Evolutionary conservation across 2,888 invertebrate species (phyloP), one percentile per base, ranked within the genome.

Genomic region (Temnothorax rugatulus): DNA sequence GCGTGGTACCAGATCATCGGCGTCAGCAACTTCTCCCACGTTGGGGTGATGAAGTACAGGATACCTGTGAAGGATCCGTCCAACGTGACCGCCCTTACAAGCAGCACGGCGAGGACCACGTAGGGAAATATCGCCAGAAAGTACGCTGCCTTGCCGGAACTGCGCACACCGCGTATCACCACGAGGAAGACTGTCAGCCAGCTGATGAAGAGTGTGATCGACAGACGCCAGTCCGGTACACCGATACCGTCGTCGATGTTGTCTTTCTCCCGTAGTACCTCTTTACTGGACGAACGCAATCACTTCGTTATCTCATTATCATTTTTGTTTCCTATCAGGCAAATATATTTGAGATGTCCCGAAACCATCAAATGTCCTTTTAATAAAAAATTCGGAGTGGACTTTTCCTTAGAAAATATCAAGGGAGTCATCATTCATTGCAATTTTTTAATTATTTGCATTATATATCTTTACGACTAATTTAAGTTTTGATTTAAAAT

Each of bases 41-140:
- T 95, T 0, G 97, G 97, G 84, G 95, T 96, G 73, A 97, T 95
- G 90, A 97, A 97, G 92, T 96, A 97, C 25, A 96, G 92, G 66
- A 97, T 96, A n/a, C 97, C 97, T 25, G 96, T 93, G 0, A 93
- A 84, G 1, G 97, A 96, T 0, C 97, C 97, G 0, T 96, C 95
- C 74, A 97, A 92, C 0, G 96, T 96, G 0, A 96, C 95, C 0
- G 97, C 96, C 73, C 96, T 95, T 66, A 96, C 95, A 5, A 97
- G 95, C 57, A 97, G 93, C 29, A 96, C 95, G 41, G 96, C 87
- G 93, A 97, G 95, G 52, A 97, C 95, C 29, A 95, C 92, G 90
- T 96, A 96, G 0, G 97, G 97, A 92, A 97, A 97, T 29, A 97
- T 94, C 0, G 97, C 97, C 3, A 97, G 96, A 90, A 97, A 96